Percentiles rank a stretch among this genome's conserved stretches.
Conservation (phyloP, 2,888 invertebrate species). For the Thymelicus sylvestris region DNA sequence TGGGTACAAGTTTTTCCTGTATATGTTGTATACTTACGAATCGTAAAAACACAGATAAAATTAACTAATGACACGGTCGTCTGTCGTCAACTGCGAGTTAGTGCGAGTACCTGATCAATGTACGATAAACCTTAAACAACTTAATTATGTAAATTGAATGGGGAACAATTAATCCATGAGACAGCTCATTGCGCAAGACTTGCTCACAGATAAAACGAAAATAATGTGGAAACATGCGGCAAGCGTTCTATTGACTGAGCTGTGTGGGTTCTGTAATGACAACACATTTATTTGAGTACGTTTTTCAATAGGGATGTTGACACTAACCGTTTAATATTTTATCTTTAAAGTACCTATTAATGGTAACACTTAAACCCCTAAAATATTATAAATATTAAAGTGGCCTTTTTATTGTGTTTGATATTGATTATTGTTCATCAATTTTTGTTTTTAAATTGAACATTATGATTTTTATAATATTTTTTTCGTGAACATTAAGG, state of each 20-base stretch:
- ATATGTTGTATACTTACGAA: background rate
- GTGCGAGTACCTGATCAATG: background rate
- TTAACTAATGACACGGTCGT: background rate
- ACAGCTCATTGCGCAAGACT: conserved; percentile 15
- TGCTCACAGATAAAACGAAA: conserved; percentile 1
- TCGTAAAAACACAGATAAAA: background rate
- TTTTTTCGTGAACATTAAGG: too few relatives aligned
- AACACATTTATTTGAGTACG: too few relatives aligned
- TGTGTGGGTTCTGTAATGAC: background rate
- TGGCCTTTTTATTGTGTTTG: too few relatives aligned
- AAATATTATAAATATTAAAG: too few relatives aligned
- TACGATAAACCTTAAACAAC: conserved; percentile 7
- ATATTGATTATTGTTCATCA: too few relatives aligned
- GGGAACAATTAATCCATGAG: conserved; percentile 19
- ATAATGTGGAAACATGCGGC: background rate
- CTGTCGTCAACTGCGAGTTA: background rate
- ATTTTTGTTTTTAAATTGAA: too few relatives aligned
- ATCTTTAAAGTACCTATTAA: too few relatives aligned
- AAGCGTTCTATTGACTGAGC: background rate
- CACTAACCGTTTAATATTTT: too few relatives aligned
- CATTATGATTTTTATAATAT: too few relatives aligned
- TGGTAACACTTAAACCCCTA: too few relatives aligned
- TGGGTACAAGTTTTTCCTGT: background rate
- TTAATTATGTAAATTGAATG: conserved; percentile 9
- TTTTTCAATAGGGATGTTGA: too few relatives aligned